phyloP scores from a whole-genome alignment of 2,888 invertebrate species.

The Mesorhabditis sp. region DNA sequence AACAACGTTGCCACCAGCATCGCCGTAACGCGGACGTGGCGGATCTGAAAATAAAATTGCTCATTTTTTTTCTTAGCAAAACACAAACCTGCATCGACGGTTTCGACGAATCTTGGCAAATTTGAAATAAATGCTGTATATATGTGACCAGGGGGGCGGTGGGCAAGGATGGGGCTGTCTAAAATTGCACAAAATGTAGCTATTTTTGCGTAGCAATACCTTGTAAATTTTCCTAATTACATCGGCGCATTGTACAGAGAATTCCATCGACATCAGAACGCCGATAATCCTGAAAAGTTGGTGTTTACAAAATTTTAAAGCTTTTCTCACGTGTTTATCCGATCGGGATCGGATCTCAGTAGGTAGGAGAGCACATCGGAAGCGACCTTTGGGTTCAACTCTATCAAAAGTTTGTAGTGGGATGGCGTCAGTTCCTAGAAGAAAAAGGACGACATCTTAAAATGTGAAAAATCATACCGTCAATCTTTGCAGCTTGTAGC shows the following conservation, averaged over 20 bases:
- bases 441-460: too few relatives aligned
- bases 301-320: background rate
- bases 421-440: too few relatives aligned
- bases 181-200: background rate
- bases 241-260: background rate
- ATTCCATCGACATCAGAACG: conserved; percentile 2
- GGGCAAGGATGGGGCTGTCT: background rate
- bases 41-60: background rate
- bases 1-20: background rate
- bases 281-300: background rate
- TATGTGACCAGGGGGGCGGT: background rate
- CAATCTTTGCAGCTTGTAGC: too few relatives aligned
- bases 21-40: background rate
- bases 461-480: too few relatives aligned
- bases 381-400: background rate
- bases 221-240: conserved; percentile 3
- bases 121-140: background rate
- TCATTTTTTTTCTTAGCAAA: background rate
- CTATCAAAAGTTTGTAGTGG: background rate
- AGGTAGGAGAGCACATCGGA: background rate
- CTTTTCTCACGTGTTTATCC: background rate
- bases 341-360: background rate
- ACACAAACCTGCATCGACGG: background rate
- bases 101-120: background rate
- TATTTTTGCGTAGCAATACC: background rate